Base-by-base conservation (phyloP, 2,113 vertebrate genomes). In the Lagopus muta region DNA sequence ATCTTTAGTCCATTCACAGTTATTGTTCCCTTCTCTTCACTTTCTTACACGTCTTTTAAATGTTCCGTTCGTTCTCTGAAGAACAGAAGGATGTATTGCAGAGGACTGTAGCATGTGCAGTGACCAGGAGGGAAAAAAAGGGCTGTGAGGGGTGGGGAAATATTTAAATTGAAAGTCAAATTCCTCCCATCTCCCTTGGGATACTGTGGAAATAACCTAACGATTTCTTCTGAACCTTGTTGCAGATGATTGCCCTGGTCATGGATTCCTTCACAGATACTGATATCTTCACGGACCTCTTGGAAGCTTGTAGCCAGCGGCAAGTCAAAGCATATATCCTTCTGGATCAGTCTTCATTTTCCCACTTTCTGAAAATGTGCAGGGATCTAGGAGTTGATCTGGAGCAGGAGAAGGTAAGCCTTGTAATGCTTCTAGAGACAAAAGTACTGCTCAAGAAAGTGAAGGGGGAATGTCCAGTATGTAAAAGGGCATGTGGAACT, bases 221-320 rank as follows among this genome's bases (percentile, higher is more conserved):
- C 67, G 36, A 15, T 93, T 80, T 77, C 36, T 58, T 58, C 54
- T 88, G 62, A 24, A 50, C 52, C 50, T 82, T 9, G 0, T 94
- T 94, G 22, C 97, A 99, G 99, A 98, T 99, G 95, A 98, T 99
- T 78, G 99, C 99, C 32, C 96, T 99, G 96, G 99, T 99, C 79
- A 99, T 99, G 96, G 99, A 99, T 94, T 98, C 98, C 78, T 98
- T 99, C 96, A 99, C 99, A 21, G 99, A 99, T 84, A 98, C 98
- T 1, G 99, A 99, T 90, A 98, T 99, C 96, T 99, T 99, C 97
- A 98, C 97, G 94, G 99, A 99, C 95, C 97, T 99, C 66, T 98
- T 98, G 94, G 99, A 99, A 91, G 98, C 98, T 1, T 98, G 98
- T 89, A 96, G 94, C 40, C 96, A 91, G 42, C 97, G 97, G 36